These are phyloP conservation scores for Drosophila simulans DNA, from an alignment of 1,140 invertebrate species.

Conservation along the genomic window DNA sequence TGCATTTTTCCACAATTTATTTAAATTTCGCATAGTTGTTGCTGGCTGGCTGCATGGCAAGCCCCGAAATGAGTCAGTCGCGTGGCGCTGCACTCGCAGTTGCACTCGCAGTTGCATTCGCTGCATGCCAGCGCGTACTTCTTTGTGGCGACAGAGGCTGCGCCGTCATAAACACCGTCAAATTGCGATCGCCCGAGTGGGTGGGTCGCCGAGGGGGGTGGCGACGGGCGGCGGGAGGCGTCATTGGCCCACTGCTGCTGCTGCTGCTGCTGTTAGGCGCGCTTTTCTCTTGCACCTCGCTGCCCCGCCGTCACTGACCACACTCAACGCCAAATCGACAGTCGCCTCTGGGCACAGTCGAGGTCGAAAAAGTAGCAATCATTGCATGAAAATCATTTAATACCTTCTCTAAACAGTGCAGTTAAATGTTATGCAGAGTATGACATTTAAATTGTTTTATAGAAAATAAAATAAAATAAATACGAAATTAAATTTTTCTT, in stretches of 20 bases:
- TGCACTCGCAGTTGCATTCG: conserved; percentile 13
- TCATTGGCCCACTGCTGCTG: conserved; percentile 34
- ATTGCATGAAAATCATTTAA: background rate
- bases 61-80: conserved; percentile 72
- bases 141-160: conserved; percentile 41
- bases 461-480: too few relatives aligned
- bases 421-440: too few relatives aligned
- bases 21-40: conserved; percentile 34
- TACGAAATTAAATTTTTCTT: too few relatives aligned
- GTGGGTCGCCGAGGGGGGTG: background rate
- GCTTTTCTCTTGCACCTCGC: conserved; percentile 48
- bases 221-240: conserved; percentile 1
- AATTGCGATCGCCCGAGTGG: conserved; percentile 31
- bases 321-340: conserved; percentile 66
- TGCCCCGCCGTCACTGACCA: conserved; percentile 67
- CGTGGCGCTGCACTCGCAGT: conserved; percentile 8
- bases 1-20: conserved; percentile 68
- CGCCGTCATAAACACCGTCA: conserved; percentile 46
- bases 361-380: conserved; percentile 1
- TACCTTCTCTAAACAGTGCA: background rate
- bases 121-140: conserved; percentile 47
- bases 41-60: conserved; percentile 11
- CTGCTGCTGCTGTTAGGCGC: conserved; percentile 4
- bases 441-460: too few relatives aligned
- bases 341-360: conserved; percentile 16